Conservation (phyloP, 2,113 vertebrate species). For the Sminthopsis crassicaudata region DNA sequence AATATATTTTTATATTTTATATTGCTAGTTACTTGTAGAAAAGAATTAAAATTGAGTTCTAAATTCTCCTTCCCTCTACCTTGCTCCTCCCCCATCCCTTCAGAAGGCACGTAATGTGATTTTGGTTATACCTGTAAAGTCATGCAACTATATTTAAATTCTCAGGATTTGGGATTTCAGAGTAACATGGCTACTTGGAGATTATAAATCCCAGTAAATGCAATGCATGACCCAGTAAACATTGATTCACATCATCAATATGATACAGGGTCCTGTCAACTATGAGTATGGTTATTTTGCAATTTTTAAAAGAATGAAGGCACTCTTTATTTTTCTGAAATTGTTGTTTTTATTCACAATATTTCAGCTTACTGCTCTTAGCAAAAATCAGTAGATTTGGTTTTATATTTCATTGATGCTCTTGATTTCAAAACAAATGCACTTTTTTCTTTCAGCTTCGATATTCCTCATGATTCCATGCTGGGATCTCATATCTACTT, state of each 20-base stretch:
- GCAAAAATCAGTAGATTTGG: neutral
- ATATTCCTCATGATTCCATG: neutral
- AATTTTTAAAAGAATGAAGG: slow-evolving; percentile 13
- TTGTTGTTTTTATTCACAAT: neutral
- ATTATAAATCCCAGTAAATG: neutral
- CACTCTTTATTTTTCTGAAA: neutral
- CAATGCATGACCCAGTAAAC: neutral
- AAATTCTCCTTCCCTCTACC: neutral
- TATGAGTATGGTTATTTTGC: neutral
- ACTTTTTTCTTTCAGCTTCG: neutral
- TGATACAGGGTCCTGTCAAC: neutral
- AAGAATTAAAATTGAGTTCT: neutral
- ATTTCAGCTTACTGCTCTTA: neutral
- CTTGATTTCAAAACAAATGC: neutral
- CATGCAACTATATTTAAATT: neutral
- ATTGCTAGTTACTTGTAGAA: neutral
- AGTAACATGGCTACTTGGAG: neutral
- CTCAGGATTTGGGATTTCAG: neutral
- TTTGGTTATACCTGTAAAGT: neutral
- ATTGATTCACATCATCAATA: neutral
- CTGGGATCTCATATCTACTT: neutral
- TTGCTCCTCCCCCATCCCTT: neutral
- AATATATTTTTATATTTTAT: neutral
- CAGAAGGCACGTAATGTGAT: neutral
- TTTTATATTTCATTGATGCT: neutral